Percentiles rank a stretch among this genome's conserved stretches.
Evolutionary conservation across 1,140 invertebrate genomes (phyloP).

Genomic region (Mesaphorura yosii): DNA sequence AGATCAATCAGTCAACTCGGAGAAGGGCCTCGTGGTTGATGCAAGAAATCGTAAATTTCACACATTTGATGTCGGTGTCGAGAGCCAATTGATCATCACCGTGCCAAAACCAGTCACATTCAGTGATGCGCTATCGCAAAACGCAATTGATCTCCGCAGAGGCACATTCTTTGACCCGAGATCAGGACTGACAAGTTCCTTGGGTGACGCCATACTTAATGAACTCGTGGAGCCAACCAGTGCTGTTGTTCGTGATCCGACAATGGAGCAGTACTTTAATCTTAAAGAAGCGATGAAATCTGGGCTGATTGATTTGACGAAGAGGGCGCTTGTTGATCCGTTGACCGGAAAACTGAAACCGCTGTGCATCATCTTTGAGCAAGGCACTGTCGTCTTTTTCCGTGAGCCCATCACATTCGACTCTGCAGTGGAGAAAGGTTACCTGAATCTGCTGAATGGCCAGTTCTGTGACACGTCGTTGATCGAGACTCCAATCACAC

Average conservation of each 20-base stretch:
- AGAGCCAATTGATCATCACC: conserved; percentile 58
- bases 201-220: conserved; percentile 64
- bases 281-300: conserved; percentile 57
- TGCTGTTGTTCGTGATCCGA: conserved; percentile 64
- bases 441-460: conserved; percentile 57
- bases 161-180: conserved; percentile 41
- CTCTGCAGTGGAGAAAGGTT: conserved; percentile 57
- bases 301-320: conserved; percentile 54
- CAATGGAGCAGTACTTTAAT: conserved; percentile 57
- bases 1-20: conserved; percentile 63
- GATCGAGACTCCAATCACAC: conserved; percentile 43
- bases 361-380: conserved; percentile 59
- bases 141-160: conserved; percentile 37
- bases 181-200: conserved; percentile 50
- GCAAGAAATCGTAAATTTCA: conserved; percentile 58
- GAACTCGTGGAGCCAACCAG: conserved; percentile 63
- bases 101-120: conserved; percentile 56
- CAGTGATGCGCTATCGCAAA: conserved; percentile 44
- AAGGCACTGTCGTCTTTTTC: conserved; percentile 55
- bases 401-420: conserved; percentile 61
- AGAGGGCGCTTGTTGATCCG: conserved; percentile 54
- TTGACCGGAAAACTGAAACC: conserved; percentile 50
- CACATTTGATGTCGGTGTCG: conserved; percentile 55
- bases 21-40: conserved; percentile 63
- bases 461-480: conserved; percentile 62